phyloP scores from a whole-genome alignment of 2,888 invertebrate species.

The Erebia epiphron region DNA sequence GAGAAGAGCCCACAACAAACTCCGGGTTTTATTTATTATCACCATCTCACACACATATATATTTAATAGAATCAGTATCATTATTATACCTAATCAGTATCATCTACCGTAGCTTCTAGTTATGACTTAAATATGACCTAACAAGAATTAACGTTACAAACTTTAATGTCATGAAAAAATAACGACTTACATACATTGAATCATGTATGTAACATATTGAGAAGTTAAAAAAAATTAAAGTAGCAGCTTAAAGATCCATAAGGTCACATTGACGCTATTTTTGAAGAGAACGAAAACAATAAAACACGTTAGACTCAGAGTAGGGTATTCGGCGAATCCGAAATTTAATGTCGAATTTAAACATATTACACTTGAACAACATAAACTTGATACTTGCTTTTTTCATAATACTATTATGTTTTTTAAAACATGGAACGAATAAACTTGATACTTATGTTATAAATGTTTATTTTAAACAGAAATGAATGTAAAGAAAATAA shows the following conservation, averaged over 20 bases:
- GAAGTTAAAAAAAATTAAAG: constrained; percentile 14
- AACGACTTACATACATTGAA: too few relatives aligned
- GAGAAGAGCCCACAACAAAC: too few relatives aligned
- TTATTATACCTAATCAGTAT: too few relatives aligned
- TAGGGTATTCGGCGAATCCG: constrained; percentile 30
- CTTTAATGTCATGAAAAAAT: too few relatives aligned
- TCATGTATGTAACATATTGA: too few relatives aligned
- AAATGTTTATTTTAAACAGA: constrained; percentile 10
- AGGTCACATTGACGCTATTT: constrained; percentile 34
- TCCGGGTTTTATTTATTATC: too few relatives aligned
- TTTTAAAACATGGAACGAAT: constrained; percentile 12
- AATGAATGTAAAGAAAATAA: constrained; percentile 18
- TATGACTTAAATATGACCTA: neutral
- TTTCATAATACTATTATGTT: constrained; percentile 7
- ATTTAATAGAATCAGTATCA: too few relatives aligned
- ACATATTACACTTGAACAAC: constrained; percentile 24
- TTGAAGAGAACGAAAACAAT: constrained; percentile 25
- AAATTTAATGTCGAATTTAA: constrained; percentile 32
- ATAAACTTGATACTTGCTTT: constrained; percentile 15
- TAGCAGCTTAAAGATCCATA: constrained; percentile 23
- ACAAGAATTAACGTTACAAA: too few relatives aligned
- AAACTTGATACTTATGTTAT: constrained; percentile 3
- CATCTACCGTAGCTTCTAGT: neutral
- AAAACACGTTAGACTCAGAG: constrained; percentile 26
- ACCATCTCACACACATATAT: too few relatives aligned